Percentiles rank a stretch among this genome's conserved stretches.
These are phyloP conservation scores for Gopherus flavomarginatus DNA, from an alignment of 2,113 vertebrate species.

Conservation along the genomic window DNA sequence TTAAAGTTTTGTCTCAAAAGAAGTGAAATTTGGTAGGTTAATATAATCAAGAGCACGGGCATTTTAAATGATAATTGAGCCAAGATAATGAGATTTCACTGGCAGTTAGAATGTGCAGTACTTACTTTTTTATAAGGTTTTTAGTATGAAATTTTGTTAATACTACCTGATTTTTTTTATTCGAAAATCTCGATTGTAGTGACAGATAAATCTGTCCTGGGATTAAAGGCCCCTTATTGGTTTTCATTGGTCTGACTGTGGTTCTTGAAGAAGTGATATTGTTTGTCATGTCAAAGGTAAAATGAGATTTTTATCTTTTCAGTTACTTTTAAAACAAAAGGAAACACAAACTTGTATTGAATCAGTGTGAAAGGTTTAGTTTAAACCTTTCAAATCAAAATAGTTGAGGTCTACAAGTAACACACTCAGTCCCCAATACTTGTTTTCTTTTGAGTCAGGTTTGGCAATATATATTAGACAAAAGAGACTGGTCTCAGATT, in stretches of 20 bases:
- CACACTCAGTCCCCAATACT: not conserved
- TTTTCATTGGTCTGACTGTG: constrained; percentile 58
- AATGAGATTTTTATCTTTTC: constrained; percentile 37
- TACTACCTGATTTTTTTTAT: constrained; percentile 9
- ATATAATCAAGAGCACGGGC: not conserved
- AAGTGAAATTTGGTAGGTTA: not conserved
- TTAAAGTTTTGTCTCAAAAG: not conserved
- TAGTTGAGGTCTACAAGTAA: constrained; percentile 17
- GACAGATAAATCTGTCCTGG: constrained; percentile 58
- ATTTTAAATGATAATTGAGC: not conserved
- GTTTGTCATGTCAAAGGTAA: constrained; percentile 51
- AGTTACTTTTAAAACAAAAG: constrained; percentile 49
- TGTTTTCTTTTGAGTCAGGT: not conserved
- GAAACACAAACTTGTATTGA: constrained; percentile 26
- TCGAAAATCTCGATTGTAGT: constrained; percentile 25
- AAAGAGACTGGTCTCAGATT: not conserved
- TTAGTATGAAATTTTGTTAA: not conserved
- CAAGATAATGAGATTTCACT: constrained; percentile 3
- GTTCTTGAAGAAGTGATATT: constrained; percentile 39
- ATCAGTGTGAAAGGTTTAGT: constrained; percentile 13
- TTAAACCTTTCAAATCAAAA: constrained; percentile 41
- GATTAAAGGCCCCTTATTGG: constrained; percentile 64
- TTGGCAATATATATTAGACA: not conserved
- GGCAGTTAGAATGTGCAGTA: not conserved
- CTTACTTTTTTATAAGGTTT: not conserved